Evolutionary conservation across 2,797 vertebrate genomes (phyloP).

Genomic region (Sebastes kiyomatsui): DNA sequence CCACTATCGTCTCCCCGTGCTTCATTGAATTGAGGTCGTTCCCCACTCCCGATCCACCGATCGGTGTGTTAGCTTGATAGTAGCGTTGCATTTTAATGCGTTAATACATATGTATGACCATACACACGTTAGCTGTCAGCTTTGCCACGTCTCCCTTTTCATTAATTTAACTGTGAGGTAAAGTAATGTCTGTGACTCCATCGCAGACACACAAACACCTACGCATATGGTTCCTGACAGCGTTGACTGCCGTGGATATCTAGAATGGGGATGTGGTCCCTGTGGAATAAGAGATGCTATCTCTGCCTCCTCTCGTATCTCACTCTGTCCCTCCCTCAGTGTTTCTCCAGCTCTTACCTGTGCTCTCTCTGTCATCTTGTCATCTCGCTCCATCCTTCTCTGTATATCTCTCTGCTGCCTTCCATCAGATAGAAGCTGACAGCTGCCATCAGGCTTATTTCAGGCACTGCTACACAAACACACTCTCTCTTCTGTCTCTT

Average conservation of each 20-base stretch:
- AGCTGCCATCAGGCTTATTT: conserved; percentile 78
- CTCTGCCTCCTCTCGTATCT: conserved; percentile 19
- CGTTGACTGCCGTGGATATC: conserved; percentile 34
- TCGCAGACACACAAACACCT: neutral
- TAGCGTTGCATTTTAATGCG: conserved; percentile 45
- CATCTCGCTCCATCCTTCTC: conserved; percentile 27
- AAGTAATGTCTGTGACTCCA: conserved; percentile 15
- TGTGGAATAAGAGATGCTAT: conserved; percentile 51
- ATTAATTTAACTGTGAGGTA: conserved; percentile 59
- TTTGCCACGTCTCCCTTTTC: conserved; percentile 25
- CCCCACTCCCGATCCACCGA: neutral
- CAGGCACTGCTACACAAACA: conserved; percentile 55
- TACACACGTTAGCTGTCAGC: conserved; percentile 32
- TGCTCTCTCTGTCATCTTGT: conserved; percentile 53
- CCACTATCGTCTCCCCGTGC: neutral
- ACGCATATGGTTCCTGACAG: conserved; percentile 36
- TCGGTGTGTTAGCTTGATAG: conserved; percentile 9
- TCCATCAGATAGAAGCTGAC: conserved; percentile 69
- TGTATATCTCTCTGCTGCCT: conserved; percentile 16
- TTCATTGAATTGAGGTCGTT: neutral
- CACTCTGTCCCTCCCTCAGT: conserved; percentile 11
- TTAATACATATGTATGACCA: conserved; percentile 61
- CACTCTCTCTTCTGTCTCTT: conserved; percentile 20
- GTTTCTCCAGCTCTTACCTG: conserved; percentile 47
- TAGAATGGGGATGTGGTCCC: conserved; percentile 32